Evolutionary conservation across 2,888 invertebrate species (phyloP).

Genomic region (Napeogenes sylphis): DNA sequence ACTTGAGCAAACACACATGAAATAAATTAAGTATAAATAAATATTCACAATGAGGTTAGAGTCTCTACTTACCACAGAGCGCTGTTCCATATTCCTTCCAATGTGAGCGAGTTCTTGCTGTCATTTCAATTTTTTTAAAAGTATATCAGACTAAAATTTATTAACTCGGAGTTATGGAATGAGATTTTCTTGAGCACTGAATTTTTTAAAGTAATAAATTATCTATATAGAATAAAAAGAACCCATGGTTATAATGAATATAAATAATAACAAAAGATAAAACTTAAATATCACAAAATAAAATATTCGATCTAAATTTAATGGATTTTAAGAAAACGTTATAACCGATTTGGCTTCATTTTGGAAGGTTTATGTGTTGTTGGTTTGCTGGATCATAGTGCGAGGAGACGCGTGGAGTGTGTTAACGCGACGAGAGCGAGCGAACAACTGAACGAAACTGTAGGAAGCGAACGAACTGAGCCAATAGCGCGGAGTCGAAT

Average conservation of each 20-base stretch:
- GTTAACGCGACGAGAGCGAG: slow-evolving; percentile 64
- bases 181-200: slow-evolving; percentile 77
- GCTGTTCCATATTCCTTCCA: slow-evolving; percentile 78
- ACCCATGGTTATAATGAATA: slow-evolving; percentile 64
- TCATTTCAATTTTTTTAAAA: slow-evolving; percentile 59
- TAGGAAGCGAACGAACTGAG: slow-evolving; percentile 62
- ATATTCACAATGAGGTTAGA: slow-evolving; percentile 54
- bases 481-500: slow-evolving; percentile 53
- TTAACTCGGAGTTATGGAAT: slow-evolving; percentile 71
- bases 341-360: slow-evolving; percentile 77
- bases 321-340: slow-evolving; percentile 68
- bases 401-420: slow-evolving; percentile 60
- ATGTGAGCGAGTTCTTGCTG: slow-evolving; percentile 75
- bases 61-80: slow-evolving; percentile 72
- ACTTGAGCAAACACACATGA: slow-evolving; percentile 46
- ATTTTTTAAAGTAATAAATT: slow-evolving; percentile 54
- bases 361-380: slow-evolving; percentile 76
- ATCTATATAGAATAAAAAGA: slow-evolving; percentile 64
- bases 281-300: slow-evolving; percentile 76
- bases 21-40: slow-evolving; percentile 37
- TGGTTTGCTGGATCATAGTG: slow-evolving; percentile 72
- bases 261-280: slow-evolving; percentile 67
- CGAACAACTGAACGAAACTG: slow-evolving; percentile 66
- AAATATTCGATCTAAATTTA: slow-evolving; percentile 74
- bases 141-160: slow-evolving; percentile 49